A percentile compares a stretch with the other conserved stretches of the same genome.
phyloP scores from a whole-genome alignment of 2,797 vertebrate species.

The Kryptolebias ocellatus region DNA sequence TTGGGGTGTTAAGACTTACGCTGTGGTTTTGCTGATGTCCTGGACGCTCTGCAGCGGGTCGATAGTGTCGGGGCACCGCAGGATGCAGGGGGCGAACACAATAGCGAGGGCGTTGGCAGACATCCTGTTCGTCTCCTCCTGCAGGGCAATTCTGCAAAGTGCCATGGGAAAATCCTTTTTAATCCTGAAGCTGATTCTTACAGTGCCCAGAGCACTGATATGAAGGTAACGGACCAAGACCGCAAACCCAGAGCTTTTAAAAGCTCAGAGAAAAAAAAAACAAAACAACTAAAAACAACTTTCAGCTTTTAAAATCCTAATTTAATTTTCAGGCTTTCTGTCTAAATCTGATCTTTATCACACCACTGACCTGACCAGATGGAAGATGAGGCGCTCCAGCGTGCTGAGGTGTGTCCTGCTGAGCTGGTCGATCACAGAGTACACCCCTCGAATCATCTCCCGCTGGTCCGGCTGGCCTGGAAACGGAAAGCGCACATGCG shows the following conservation, averaged over 20 bases:
- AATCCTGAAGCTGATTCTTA: slow-evolving; percentile 2
- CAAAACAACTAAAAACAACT: too few relatives aligned
- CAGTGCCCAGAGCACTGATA: background rate
- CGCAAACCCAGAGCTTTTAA: too few relatives aligned
- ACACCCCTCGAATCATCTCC: slow-evolving; percentile 89
- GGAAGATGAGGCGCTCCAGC: slow-evolving; percentile 95
- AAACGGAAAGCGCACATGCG: background rate
- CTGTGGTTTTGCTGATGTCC: slow-evolving; percentile 97
- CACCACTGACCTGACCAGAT: slow-evolving; percentile 89
- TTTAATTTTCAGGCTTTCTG: background rate
- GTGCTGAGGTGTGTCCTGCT: slow-evolving; percentile 93
- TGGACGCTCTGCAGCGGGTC: slow-evolving; percentile 96
- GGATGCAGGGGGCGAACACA: slow-evolving; percentile 96
- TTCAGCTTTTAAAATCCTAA: background rate
- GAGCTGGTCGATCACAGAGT: slow-evolving; percentile 94
- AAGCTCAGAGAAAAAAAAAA: too few relatives aligned
- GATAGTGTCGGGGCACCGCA: slow-evolving; percentile 93
- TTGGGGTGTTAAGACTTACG: slow-evolving; percentile 80
- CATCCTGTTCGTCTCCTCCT: slow-evolving; percentile 98
- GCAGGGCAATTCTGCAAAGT: slow-evolving; percentile 88
- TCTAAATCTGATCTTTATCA: slow-evolving; percentile 2
- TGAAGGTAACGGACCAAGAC: background rate
- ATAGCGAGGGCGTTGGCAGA: slow-evolving; percentile 97
- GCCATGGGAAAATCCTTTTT: background rate
- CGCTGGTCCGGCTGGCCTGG: slow-evolving; percentile 91